A percentile compares a stretch with the other conserved stretches of the same genome.
Evolutionary conservation across 2,113 vertebrate species (phyloP).

Genomic region (Myocastor coypus): DNA sequence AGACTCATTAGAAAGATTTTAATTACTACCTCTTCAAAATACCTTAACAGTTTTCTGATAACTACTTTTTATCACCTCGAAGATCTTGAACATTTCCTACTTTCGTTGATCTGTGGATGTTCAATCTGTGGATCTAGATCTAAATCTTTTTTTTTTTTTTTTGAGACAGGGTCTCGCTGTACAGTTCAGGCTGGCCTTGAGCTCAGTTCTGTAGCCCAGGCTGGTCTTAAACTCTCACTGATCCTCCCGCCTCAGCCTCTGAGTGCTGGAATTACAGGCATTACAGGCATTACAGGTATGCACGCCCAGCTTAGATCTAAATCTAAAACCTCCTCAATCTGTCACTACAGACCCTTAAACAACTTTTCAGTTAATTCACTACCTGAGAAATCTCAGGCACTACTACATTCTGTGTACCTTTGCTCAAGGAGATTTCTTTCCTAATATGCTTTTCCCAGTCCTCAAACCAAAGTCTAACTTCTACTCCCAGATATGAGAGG

Average conservation of each 20-base stretch:
- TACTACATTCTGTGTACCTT: background rate
- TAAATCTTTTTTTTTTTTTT: too few species aligned
- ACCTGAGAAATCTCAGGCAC: slow-evolving; percentile 35
- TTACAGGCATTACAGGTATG: too few species aligned
- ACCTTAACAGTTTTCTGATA: slow-evolving; percentile 37
- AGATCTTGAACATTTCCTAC: background rate
- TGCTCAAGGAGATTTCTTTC: background rate
- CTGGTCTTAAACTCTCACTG: too few species aligned
- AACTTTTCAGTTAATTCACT: background rate
- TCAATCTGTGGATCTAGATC: too few species aligned
- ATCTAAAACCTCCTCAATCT: slow-evolving; percentile 1
- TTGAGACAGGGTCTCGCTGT: too few species aligned
- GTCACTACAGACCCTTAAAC: background rate
- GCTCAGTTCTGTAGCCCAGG: too few species aligned
- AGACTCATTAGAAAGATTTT: background rate
- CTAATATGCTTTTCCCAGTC: background rate
- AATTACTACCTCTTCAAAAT: slow-evolving; percentile 21
- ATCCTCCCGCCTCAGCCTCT: too few species aligned
- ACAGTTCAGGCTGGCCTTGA: too few species aligned
- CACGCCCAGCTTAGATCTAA: too few species aligned
- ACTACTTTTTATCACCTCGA: slow-evolving; percentile 2
- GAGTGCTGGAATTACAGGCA: too few species aligned
- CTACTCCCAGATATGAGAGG: background rate
- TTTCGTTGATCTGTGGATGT: too few species aligned
- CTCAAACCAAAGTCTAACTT: slow-evolving; percentile 8